Conservation (phyloP, 2,888 invertebrate species). For the Dinocampus coccinellae region DNA sequence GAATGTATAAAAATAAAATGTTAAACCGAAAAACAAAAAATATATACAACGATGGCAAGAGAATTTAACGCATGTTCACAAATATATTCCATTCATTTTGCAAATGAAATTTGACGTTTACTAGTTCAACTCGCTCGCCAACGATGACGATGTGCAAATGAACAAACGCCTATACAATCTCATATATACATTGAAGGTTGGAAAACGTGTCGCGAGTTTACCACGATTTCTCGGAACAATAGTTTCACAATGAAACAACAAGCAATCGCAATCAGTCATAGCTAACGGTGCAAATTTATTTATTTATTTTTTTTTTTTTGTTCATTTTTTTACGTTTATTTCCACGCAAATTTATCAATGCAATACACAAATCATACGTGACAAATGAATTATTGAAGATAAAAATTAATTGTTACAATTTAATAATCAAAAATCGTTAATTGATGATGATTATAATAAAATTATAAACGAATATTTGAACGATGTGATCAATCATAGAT, state of each 20-base stretch:
- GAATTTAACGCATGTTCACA: constrained; percentile 12
- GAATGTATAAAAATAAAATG: no score
- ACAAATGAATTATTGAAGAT: background rate
- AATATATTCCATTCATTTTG: constrained; percentile 14
- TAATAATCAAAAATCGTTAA: no score
- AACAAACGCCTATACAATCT: constrained; percentile 5
- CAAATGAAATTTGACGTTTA: constrained; percentile 25
- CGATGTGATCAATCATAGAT: no score
- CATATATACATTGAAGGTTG: background rate
- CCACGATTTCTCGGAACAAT: constrained; percentile 37
- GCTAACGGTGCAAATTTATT: constrained; percentile 5
- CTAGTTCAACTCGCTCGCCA: constrained; percentile 19
- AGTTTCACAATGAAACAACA: constrained; percentile 48
- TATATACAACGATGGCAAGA: background rate
- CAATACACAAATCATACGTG: background rate
- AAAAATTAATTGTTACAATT: background rate
- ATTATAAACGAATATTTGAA: no score
- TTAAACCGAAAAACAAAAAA: background rate
- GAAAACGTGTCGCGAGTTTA: background rate
- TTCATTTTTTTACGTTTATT: constrained; percentile 30
- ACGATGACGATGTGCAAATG: constrained; percentile 29
- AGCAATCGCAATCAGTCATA: constrained; percentile 51
- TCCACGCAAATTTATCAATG: background rate
- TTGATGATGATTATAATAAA: no score
- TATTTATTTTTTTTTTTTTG: no score